These are phyloP conservation scores for Armadillidium nasatum DNA, from an alignment of 1,140 invertebrate species.

Conservation along the genomic window DNA sequence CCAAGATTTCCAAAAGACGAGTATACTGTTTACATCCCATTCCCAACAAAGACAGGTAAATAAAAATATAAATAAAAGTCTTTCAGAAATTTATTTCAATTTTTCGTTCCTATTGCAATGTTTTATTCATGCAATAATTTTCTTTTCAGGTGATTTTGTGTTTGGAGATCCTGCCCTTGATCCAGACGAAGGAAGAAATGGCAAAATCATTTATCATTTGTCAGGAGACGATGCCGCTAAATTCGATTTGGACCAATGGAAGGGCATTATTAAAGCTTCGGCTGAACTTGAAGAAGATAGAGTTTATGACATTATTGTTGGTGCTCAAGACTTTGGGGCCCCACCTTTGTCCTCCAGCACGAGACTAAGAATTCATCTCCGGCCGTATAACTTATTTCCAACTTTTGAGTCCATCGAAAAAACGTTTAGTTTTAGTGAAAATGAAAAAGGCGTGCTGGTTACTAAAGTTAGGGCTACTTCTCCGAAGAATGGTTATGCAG, in stretches of 20 bases:
- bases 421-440: constrained; percentile 74
- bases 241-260: constrained; percentile 70
- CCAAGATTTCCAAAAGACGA: constrained; percentile 67
- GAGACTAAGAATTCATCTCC: constrained; percentile 60
- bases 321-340: constrained; percentile 52
- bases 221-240: constrained; percentile 68
- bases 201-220: constrained; percentile 69
- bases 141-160: constrained; percentile 62
- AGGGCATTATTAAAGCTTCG: constrained; percentile 69
- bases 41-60: constrained; percentile 63
- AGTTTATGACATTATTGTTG: constrained; percentile 65
- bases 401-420: constrained; percentile 54
- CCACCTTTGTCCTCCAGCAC: constrained; percentile 52
- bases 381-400: constrained; percentile 53
- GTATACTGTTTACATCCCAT: constrained; percentile 73
- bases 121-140: background rate
- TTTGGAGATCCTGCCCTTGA: constrained; percentile 79
- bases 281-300: constrained; percentile 48
- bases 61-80: background rate
- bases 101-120: background rate
- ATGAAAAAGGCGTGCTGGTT: constrained; percentile 55
- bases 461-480: constrained; percentile 50
- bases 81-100: too few species aligned
- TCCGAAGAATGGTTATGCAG: constrained; percentile 64
- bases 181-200: constrained; percentile 71